These are phyloP conservation scores for Ceratotherium simum DNA, from an alignment of 2,113 vertebrate genomes.

Conservation along the genomic window DNA sequence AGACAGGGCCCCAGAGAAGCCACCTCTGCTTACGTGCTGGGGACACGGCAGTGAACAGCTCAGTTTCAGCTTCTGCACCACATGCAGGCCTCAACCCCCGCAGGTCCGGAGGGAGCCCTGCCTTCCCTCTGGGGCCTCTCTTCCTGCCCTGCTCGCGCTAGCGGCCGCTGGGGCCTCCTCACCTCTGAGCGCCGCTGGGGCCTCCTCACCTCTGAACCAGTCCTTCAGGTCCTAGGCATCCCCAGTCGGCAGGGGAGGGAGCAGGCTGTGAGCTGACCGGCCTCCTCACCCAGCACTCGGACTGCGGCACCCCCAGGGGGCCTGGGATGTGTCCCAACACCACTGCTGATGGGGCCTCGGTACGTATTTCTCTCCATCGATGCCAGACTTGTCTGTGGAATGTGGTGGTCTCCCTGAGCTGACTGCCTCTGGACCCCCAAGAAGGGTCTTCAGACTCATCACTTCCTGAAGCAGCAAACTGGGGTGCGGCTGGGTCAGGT, in stretches of 20 bases:
- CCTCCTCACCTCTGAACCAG: neutral
- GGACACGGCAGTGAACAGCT: accelerated
- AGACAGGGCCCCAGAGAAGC: neutral
- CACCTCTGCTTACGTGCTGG: neutral
- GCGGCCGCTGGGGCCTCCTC: neutral
- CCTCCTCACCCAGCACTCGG: neutral
- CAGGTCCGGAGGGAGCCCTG: accelerated
- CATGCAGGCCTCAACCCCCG: neutral
- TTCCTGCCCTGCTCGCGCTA: neutral
- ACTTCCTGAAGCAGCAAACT: neutral
- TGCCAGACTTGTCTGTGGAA: neutral
- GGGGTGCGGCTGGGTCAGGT: accelerated
- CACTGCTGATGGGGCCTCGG: accelerated
- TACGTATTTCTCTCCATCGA: accelerated
- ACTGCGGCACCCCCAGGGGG: accelerated
- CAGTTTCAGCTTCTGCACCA: neutral
- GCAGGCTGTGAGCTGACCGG: no score
- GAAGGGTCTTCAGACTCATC: neutral
- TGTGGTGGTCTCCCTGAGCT: neutral
- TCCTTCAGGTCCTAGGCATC: neutral
- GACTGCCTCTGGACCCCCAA: neutral
- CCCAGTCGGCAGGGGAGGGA: neutral
- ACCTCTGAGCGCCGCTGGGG: neutral
- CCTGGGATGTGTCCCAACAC: neutral
- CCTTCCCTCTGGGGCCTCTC: neutral